phyloP scores from a whole-genome alignment of 2,113 vertebrate genomes.

The Calyptomena viridis region DNA sequence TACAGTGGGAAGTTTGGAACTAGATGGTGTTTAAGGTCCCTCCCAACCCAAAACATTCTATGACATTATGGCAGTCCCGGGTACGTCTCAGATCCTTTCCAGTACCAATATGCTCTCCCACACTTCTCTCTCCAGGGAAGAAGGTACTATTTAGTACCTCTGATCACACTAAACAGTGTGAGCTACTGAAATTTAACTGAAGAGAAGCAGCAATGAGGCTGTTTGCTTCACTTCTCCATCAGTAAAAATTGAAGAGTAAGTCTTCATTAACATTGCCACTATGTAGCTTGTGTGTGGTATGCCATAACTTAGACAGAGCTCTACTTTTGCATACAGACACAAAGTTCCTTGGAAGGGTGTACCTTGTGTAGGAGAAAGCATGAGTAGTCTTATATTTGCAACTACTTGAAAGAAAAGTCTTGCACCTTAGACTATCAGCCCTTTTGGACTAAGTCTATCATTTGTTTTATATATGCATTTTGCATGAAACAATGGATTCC shows the following conservation, averaged over 20 bases:
- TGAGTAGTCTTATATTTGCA: background rate
- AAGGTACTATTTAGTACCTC: background rate
- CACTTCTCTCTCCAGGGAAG: background rate
- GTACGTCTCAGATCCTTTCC: background rate
- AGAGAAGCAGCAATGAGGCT: background rate
- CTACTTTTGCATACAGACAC: background rate
- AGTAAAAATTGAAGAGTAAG: background rate
- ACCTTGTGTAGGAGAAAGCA: background rate
- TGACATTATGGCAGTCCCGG: background rate
- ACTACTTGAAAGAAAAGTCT: background rate
- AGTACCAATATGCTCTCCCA: background rate
- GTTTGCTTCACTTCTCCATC: background rate
- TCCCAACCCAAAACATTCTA: background rate
- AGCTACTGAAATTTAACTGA: background rate
- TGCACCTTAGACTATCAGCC: background rate
- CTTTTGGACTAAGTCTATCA: background rate
- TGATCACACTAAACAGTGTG: background rate
- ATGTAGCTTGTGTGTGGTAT: background rate
- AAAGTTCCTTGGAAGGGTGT: background rate
- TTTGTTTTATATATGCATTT: background rate
- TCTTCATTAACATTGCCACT: background rate
- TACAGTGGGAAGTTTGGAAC: background rate
- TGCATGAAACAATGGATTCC: background rate
- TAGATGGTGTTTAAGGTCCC: background rate
- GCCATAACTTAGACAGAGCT: background rate